Evolutionary conservation across 2,888 invertebrate genomes (phyloP), one percentile per base, ranked within the genome.

Genomic region (Eubasilissa splendida): DNA sequence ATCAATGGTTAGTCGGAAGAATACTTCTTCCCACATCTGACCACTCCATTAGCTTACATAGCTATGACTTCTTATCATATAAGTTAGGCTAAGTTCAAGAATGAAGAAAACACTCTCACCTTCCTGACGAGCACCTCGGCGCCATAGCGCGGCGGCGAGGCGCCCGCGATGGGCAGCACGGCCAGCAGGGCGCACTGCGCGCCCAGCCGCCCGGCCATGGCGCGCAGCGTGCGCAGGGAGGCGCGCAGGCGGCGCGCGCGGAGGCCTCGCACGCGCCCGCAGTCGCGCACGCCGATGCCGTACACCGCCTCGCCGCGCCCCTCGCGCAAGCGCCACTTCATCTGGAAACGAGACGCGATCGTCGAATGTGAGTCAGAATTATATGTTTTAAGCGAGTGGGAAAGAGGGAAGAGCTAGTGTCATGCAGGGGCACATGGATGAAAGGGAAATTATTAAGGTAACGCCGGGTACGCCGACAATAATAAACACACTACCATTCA

Each of bases 221-320:
- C 92, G 81, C 95, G 91, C 80, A 99, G 91, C 0, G 98, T 97
- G 79, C 92, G 92, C 81, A 99, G 89, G 73, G 98, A 98, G 3
- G 94, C 94, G n/a, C 93, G 92, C 92, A 99, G 95, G 79, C 98
- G 97, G 10, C 93, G 91, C 77, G 94, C 93, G 0, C 94, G 93
- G 7, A 99, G 91, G 4, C 99, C 99, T 10, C 95, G 93, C 84
- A 99, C 90, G 76, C 95, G 92, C 0, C 98, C 98, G 86, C 95
- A 96, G 88, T 97, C 97, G 80, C 96, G 94, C 2, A 97, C 97
- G 0, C 99, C 99, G 74, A 99, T 96, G 88, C 99, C 98, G 89
- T 99, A 99, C 83, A 99, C 97, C 0, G 99, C 99, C 88, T 97
- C 96, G 0, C 99, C 99, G 84, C 97, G 96, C 52, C 99, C 97